Conservation (phyloP, 2,888 invertebrate genomes). For the Xestia rhomboidea region DNA sequence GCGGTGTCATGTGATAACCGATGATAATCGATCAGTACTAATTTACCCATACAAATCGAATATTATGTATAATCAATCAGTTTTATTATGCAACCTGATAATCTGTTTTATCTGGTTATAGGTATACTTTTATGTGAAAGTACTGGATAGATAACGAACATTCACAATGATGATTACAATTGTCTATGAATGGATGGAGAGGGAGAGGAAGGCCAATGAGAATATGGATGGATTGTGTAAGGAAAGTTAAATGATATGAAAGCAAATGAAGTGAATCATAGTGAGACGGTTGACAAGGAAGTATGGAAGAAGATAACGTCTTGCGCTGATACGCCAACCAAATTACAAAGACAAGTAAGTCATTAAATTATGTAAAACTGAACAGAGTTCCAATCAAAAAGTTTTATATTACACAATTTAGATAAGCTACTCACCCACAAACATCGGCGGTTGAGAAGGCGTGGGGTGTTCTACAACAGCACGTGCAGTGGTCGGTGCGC, state of each 20-base stretch:
- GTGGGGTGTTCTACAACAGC: background rate
- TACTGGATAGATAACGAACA: background rate
- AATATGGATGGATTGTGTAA: background rate
- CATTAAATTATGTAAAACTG: background rate
- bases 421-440: constrained; percentile 26
- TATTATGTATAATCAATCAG: background rate
- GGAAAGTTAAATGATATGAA: background rate
- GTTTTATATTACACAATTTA: too few species aligned
- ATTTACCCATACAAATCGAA: background rate
- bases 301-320: background rate
- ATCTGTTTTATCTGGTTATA: background rate
- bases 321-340: background rate
- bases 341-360: background rate
- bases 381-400: background rate
- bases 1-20: background rate
- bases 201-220: background rate
- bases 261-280: background rate
- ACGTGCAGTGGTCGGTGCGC: constrained; percentile 66
- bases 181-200: background rate
- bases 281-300: background rate
- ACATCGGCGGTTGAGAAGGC: background rate
- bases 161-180: background rate
- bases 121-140: background rate
- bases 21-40: background rate
- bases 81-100: background rate